phyloP scores from a whole-genome alignment of 2,113 vertebrate species.

The Petaurus breviceps region DNA sequence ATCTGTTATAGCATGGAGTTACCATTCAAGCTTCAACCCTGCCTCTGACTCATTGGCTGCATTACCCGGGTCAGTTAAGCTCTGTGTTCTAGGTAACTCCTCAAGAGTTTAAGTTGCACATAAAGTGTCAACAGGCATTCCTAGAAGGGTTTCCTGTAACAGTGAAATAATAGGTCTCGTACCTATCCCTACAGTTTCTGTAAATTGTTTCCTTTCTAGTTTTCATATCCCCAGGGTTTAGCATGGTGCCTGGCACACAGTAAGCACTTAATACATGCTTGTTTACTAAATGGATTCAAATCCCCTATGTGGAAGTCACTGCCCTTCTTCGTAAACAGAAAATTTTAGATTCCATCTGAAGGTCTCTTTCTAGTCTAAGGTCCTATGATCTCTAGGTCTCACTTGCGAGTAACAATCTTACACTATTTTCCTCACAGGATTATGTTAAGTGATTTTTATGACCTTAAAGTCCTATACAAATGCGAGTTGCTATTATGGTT shows the following conservation, averaged over 20 bases:
- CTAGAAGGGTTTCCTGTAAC: too few species aligned
- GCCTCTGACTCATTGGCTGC: too few species aligned
- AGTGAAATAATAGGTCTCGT: not conserved
- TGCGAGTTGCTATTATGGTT: not conserved
- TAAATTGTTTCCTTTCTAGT: not conserved
- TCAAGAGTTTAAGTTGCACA: too few species aligned
- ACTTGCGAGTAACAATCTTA: not conserved
- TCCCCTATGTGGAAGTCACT: not conserved
- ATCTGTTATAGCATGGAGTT: too few species aligned
- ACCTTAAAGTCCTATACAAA: not conserved
- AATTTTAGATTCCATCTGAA: not conserved
- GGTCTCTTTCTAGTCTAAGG: not conserved
- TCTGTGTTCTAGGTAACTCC: too few species aligned
- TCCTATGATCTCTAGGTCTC: not conserved
- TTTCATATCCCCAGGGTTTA: not conserved
- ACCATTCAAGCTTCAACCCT: too few species aligned
- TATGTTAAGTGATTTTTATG: not conserved
- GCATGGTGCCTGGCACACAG: not conserved
- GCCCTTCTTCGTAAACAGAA: not conserved
- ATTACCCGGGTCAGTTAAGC: too few species aligned
- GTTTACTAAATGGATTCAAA: not conserved
- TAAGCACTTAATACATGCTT: not conserved
- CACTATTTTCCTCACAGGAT: not conserved
- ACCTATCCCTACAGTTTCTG: not conserved
- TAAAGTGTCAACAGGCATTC: too few species aligned